Conservation (phyloP, 2,113 vertebrate species). For the Sciurus niger region DNA sequence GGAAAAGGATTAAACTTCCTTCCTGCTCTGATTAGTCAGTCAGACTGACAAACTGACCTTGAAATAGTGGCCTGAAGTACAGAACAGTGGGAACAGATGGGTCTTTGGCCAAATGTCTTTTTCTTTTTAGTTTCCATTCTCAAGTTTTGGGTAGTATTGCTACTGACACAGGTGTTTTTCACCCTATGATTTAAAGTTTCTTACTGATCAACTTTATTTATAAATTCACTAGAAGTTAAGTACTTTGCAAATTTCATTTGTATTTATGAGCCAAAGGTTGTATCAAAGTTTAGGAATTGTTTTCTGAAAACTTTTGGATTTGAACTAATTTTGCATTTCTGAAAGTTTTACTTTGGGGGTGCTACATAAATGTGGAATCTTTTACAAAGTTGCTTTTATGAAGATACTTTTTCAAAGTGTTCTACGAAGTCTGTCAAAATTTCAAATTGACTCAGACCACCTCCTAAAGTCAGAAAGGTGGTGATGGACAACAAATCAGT, state of each 20-base stretch:
- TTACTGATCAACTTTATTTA: not conserved
- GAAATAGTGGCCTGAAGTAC: not conserved
- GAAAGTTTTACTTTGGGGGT: not conserved
- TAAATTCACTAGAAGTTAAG: conserved; percentile 4
- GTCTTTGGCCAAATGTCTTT: not conserved
- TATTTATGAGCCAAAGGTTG: not conserved
- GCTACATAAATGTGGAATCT: not conserved
- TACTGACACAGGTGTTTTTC: not conserved
- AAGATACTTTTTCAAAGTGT: not conserved
- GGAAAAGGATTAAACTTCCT: not conserved
- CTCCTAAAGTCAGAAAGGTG: conserved; percentile 32
- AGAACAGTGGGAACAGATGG: not conserved
- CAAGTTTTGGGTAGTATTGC: not conserved
- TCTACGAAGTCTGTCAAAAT: conserved; percentile 13
- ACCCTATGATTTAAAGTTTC: not conserved
- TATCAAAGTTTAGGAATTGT: conserved; percentile 14
- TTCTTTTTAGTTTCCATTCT: not conserved
- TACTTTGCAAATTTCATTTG: conserved; percentile 18
- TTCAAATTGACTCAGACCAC: not conserved
- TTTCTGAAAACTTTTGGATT: conserved; percentile 15
- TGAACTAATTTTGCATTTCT: not conserved
- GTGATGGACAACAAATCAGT: not conserved
- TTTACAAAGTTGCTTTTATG: conserved; percentile 10
- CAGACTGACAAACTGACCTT: not conserved
- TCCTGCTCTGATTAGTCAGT: not conserved